Percentiles rank a stretch among this genome's conserved stretches.
Evolutionary conservation across 92 coral and sea anemone genomes (phyloP).

Genomic region (Galaxea fascicularis): DNA sequence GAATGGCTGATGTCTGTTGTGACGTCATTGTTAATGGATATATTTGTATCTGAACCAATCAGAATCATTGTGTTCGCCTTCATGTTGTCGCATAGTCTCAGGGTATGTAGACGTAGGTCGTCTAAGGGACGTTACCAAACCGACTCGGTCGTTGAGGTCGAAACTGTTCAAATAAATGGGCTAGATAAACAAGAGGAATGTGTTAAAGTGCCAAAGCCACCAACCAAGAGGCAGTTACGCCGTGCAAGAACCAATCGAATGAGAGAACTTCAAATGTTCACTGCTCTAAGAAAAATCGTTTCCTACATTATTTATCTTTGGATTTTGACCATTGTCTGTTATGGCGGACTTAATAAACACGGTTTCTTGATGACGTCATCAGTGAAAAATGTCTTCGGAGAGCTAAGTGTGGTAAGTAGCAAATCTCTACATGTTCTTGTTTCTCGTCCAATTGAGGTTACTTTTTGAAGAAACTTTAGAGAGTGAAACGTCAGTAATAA

Average conservation of each 20-base stretch:
- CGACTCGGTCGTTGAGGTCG: not conserved
- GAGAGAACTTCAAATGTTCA: conserved; percentile 37
- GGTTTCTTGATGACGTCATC: conserved; percentile 53
- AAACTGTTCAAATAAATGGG: not conserved
- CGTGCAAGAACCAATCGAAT: conserved; percentile 41
- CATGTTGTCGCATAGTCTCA: conserved; percentile 23
- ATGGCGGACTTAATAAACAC: conserved; percentile 49
- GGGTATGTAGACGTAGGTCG: not conserved
- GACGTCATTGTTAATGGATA: conserved; percentile 58
- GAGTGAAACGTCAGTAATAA: too few relatives aligned
- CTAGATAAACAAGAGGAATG: conserved; percentile 6
- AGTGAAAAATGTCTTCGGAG: conserved; percentile 8
- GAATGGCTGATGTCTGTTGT: conserved; percentile 62
- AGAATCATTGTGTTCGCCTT: conserved; percentile 38
- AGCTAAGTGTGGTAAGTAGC: conserved; percentile 2
- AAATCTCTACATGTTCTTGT: not conserved
- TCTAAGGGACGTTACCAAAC: not conserved
- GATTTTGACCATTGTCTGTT: conserved; percentile 45
- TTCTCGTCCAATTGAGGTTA: too few relatives aligned
- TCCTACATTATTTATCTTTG: conserved; percentile 50
- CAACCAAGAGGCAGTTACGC: conserved; percentile 46
- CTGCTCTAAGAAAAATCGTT: conserved; percentile 50
- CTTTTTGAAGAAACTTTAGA: too few relatives aligned
- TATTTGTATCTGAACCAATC: conserved; percentile 56
- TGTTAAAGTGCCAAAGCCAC: conserved; percentile 52